Evolutionary conservation across 2,113 vertebrate genomes (phyloP).

Genomic region (Hydrochoerus hydrochaeris): DNA sequence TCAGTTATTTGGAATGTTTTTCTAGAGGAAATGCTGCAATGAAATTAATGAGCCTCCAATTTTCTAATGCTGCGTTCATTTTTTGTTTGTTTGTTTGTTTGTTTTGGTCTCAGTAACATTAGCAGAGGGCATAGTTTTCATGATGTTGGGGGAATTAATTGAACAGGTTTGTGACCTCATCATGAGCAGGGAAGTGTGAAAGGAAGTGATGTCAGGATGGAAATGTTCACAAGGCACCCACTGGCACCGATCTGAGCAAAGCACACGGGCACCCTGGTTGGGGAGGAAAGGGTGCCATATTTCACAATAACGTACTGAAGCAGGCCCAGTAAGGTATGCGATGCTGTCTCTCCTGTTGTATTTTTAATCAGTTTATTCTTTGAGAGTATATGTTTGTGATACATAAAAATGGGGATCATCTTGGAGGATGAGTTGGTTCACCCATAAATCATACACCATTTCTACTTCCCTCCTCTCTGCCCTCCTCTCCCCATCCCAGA

Average conservation of each 20-base stretch:
- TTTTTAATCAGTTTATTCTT: neutral
- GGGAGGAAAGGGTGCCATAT: neutral
- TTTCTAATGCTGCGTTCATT: neutral
- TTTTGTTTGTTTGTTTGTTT: no score
- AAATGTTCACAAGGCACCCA: neutral
- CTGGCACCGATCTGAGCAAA: neutral
- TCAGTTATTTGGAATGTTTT: neutral
- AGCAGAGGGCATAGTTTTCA: conserved; percentile 34
- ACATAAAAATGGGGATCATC: neutral
- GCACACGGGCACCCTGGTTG: neutral
- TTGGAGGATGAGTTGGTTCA: neutral
- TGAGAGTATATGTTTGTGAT: neutral
- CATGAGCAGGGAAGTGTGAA: conserved; percentile 21
- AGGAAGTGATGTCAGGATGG: neutral
- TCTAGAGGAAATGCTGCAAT: neutral
- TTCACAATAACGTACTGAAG: neutral
- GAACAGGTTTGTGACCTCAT: conserved; percentile 19
- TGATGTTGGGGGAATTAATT: conserved; percentile 51
- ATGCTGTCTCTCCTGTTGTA: neutral
- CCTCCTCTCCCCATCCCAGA: neutral
- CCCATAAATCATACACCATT: neutral
- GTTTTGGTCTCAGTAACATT: conserved; percentile 2
- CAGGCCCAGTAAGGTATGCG: neutral
- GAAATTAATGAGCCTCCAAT: neutral
- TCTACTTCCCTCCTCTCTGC: neutral